A percentile compares a stretch with the other conserved stretches of the same genome.
These are phyloP conservation scores for Monomorium pharaonis DNA, from an alignment of 1,140 invertebrate species.

Conservation along the genomic window DNA sequence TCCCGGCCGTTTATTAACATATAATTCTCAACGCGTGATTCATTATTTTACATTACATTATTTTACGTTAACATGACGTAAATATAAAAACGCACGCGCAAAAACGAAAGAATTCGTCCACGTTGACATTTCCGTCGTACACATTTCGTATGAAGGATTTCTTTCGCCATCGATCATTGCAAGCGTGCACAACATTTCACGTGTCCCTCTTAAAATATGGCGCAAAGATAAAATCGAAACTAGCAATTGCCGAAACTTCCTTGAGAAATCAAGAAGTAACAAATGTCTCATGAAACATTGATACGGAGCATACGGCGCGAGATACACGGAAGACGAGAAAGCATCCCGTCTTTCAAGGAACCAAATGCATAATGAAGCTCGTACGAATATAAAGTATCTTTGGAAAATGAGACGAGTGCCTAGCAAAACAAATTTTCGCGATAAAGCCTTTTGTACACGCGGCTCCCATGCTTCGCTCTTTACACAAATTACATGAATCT, in stretches of 20 bases:
- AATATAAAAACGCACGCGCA: background rate
- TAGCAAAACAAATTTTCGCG: constrained; percentile 34
- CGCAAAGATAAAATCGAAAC: constrained; percentile 26
- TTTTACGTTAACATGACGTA: background rate
- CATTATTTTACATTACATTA: background rate
- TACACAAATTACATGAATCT: constrained; percentile 28
- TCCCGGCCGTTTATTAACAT: background rate
- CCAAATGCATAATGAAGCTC: constrained; percentile 61
- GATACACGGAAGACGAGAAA: constrained; percentile 19
- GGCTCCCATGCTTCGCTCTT: background rate
- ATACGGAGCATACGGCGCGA: background rate
- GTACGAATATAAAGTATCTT: constrained; percentile 47
- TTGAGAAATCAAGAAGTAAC: constrained; percentile 11
- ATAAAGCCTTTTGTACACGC: constrained; percentile 16
- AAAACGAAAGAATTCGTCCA: constrained; percentile 28
- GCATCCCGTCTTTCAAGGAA: constrained; percentile 42
- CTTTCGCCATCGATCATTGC: constrained; percentile 38
- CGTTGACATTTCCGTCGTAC: background rate
- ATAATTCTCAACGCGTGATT: background rate
- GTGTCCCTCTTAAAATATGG: background rate
- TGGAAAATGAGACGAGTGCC: constrained; percentile 43
- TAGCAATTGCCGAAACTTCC: background rate
- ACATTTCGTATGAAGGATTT: background rate
- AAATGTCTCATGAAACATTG: constrained; percentile 48
- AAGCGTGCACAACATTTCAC: constrained; percentile 3